Evolutionary conservation across 1,140 invertebrate genomes (phyloP).

Genomic region (Penaeus japonicus): DNA sequence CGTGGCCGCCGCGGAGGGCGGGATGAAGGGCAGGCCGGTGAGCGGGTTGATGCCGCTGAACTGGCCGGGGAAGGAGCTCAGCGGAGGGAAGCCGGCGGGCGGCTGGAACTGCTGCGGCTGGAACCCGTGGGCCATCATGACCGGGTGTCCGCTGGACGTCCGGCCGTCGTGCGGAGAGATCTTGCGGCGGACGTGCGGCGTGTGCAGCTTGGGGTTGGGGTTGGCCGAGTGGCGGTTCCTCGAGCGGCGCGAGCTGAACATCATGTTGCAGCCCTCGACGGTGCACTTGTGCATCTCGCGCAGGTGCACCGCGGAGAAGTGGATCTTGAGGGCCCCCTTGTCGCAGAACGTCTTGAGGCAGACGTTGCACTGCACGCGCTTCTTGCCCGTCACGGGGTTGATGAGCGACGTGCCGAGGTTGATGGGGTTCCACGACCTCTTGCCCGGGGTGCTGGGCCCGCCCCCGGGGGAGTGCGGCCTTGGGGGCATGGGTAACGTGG

Average conservation of each 20-base stretch:
- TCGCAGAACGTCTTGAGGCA: constrained; percentile 99
- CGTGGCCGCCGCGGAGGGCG: constrained; percentile 49
- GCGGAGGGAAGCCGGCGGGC: constrained; percentile 57
- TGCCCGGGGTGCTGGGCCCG: constrained; percentile 71
- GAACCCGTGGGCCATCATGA: constrained; percentile 68
- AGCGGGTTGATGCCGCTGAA: constrained; percentile 59
- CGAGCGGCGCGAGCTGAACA: constrained; percentile 96
- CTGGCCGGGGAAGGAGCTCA: constrained; percentile 57
- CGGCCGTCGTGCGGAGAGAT: constrained; percentile 92
- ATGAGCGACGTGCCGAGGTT: constrained; percentile 89
- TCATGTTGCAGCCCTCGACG: constrained; percentile 98
- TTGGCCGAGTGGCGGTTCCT: constrained; percentile 97
- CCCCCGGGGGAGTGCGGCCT: constrained; percentile 41
- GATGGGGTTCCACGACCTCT: constrained; percentile 86
- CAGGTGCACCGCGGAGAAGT: constrained; percentile 98
- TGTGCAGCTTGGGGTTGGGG: constrained; percentile 98
- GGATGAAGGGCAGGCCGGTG: constrained; percentile 58
- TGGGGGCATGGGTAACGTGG: constrained; percentile 50
- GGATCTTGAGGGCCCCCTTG: constrained; percentile 99
- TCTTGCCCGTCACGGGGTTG: constrained; percentile 91
- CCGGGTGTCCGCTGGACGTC: constrained; percentile 82
- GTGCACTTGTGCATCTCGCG: constrained; percentile 99
- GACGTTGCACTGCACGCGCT: constrained; percentile 96
- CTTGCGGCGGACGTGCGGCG: constrained; percentile 88
- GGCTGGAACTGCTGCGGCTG: constrained; percentile 53